phyloP scores from a whole-genome alignment of 1,140 invertebrate species.

The Drosophila pandora region DNA sequence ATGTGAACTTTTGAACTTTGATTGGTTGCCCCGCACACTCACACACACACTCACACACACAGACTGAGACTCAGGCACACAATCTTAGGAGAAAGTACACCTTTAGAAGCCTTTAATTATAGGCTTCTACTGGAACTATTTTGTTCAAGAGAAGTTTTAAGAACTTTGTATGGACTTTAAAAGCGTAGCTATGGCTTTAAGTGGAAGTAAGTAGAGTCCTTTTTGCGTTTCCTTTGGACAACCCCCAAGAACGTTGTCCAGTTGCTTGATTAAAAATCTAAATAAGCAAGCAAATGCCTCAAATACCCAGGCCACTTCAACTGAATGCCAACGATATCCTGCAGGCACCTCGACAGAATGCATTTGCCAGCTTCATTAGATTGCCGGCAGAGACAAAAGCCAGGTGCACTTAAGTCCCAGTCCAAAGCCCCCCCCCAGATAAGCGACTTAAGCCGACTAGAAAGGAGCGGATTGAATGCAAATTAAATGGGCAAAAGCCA shows the following conservation, averaged over 20 bases:
- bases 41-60: constrained; percentile 11
- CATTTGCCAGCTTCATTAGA: constrained; percentile 54
- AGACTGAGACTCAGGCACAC: neutral
- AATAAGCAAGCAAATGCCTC: constrained; percentile 28
- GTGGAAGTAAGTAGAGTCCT: neutral
- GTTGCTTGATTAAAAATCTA: constrained; percentile 19
- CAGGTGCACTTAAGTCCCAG: constrained; percentile 11
- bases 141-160: neutral
- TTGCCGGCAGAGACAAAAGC: constrained; percentile 32
- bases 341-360: constrained; percentile 23
- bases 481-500: constrained; percentile 47
- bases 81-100: neutral
- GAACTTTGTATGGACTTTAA: neutral
- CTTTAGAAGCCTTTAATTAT: constrained; percentile 17
- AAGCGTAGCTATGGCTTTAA: neutral
- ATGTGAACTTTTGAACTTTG: constrained; percentile 78
- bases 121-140: constrained; percentile 2
- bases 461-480: constrained; percentile 46
- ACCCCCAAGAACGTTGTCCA: constrained; percentile 2
- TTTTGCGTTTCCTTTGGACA: neutral
- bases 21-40: constrained; percentile 52
- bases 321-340: constrained; percentile 30
- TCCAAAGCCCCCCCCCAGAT: constrained; percentile 42
- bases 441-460: constrained; percentile 19
- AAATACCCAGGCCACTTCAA: constrained; percentile 30